Evolutionary conservation across 2,888 invertebrate genomes (phyloP), one percentile per base, ranked within the genome.

Genomic region (Microdon myrmicae): DNA sequence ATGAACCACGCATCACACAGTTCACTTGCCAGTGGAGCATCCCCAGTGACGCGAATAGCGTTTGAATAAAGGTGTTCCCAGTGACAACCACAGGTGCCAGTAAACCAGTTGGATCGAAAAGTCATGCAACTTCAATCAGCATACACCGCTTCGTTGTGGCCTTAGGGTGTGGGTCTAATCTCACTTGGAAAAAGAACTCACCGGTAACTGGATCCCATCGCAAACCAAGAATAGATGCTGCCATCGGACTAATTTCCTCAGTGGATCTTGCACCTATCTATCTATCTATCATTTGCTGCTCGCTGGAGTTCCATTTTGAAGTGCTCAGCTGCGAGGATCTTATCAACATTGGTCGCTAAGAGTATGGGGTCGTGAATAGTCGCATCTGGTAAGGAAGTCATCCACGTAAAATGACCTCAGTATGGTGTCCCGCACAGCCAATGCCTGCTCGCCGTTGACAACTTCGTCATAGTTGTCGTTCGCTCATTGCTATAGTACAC

Each of bases 11-110:
- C 7, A 31, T 34, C 17, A 5, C 2, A 10, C 9, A 34, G 26
- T 34, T 45, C 34, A 3, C 4, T 6, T 8, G 35, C 22, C 3
- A 45, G 20, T 8, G 19, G 9, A 3, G 25, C 19, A 34, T 35
- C 35, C 32, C 51, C 32, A 34, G 23, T 19, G 1, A 51, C 8
- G 10, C 41, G 32, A 3, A 51, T 12, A 41, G 32, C 2, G 32
- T 22, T 16, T 45, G 37, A 3, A 54, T 38, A 6, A 53, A 44
- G 8, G 44, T 53, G 23, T 53, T 53, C 7, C 44, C 53, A 2
- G 35, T 34, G 7, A 45, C 26, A 3, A 45, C 26, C 4, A 45
- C 43, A 6, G 45, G 45, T 10, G 54, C 28, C 5, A 54, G 32
- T 13, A 45, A 14, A 12, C 38, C 45, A 1, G 32, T 45, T 23